These are phyloP conservation scores for Hermetia illucens DNA, from an alignment of 1,140 invertebrate species.

Conservation along the genomic window DNA sequence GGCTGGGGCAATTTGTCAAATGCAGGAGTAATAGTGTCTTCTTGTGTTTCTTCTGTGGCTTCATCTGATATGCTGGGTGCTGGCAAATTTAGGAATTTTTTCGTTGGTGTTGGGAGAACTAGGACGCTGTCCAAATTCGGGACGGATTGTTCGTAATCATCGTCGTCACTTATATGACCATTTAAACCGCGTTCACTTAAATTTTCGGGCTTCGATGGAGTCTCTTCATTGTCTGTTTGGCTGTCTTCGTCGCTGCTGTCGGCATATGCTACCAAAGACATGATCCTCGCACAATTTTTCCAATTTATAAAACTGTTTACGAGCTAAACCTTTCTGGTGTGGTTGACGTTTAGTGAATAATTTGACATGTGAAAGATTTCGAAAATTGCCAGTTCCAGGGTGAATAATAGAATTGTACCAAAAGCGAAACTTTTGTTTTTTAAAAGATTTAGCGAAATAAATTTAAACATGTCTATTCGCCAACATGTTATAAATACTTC, in stretches of 20 bases:
- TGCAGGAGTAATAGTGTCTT: conserved; percentile 9
- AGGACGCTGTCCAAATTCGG: conserved; percentile 2
- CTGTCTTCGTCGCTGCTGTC: conserved; percentile 23
- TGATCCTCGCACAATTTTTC: conserved; percentile 13
- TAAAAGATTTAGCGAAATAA: too few species aligned
- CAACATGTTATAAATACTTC: too few species aligned
- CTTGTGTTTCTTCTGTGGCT: not conserved
- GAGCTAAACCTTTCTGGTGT: too few species aligned
- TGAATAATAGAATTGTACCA: too few species aligned
- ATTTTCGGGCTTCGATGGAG: not conserved
- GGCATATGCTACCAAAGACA: conserved; percentile 29
- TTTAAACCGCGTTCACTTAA: not conserved
- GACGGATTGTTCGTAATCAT: conserved; percentile 14
- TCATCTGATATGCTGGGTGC: not conserved
- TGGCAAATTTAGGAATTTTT: not conserved
- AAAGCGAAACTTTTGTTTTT: too few species aligned
- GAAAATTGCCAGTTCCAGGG: too few species aligned
- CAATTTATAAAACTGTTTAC: too few species aligned
- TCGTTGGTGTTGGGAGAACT: conserved; percentile 3
- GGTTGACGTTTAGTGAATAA: too few species aligned
- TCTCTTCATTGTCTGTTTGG: conserved; percentile 13
- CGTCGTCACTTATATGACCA: conserved; percentile 24
- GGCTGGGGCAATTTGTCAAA: conserved; percentile 23
- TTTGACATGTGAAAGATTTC: too few species aligned
- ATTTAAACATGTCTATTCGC: too few species aligned